Percentiles rank a stretch among this genome's conserved stretches.
These are phyloP conservation scores for Odontothrips loti DNA, from an alignment of 2,888 invertebrate genomes.

Conservation along the genomic window DNA sequence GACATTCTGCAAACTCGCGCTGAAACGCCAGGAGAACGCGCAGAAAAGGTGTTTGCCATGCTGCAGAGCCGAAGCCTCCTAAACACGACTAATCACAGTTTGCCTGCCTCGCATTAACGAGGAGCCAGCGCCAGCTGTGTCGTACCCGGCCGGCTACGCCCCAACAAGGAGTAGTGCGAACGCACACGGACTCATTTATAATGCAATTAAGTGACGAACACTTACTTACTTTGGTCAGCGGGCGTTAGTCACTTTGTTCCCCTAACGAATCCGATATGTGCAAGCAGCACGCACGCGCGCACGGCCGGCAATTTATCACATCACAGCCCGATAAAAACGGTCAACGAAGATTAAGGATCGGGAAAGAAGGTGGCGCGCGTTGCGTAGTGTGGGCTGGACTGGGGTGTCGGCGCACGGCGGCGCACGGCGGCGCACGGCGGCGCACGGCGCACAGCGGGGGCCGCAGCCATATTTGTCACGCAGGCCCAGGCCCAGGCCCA, in stretches of 20 bases:
- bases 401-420: not conserved
- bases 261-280: conserved; percentile 6
- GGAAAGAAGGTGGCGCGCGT: not conserved
- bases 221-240: not conserved
- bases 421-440: not conserved
- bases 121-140: not conserved
- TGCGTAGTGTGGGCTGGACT: not conserved
- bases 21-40: not conserved
- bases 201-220: not conserved
- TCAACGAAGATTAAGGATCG: conserved; percentile 15
- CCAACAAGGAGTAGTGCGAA: no score
- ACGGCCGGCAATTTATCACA: conserved; percentile 3
- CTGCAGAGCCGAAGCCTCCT: no score
- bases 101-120: not conserved
- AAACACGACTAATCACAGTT: no score
- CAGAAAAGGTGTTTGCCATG: not conserved
- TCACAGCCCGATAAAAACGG: conserved; percentile 11
- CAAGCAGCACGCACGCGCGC: not conserved
- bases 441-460: not conserved
- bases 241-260: not conserved
- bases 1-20: no score
- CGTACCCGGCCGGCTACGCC: not conserved
- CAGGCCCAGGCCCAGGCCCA: no score
- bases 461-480: not conserved
- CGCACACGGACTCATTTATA: conserved; percentile 1